These are phyloP conservation scores for Sebastes elongatus DNA, from an alignment of 2,797 vertebrate species.

Conservation along the genomic window DNA sequence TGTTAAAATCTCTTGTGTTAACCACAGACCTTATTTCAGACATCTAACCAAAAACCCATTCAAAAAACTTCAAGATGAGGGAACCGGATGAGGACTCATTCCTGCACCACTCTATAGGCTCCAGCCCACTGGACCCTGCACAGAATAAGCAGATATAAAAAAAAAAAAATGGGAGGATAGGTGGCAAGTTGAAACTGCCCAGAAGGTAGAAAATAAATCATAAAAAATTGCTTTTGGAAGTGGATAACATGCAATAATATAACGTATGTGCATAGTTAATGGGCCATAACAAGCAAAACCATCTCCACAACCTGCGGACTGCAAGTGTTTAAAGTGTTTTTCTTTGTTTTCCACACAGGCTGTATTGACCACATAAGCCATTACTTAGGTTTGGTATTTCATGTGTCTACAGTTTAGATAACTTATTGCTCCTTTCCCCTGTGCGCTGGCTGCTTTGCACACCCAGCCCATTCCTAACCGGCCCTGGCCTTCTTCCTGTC, in stretches of 20 bases:
- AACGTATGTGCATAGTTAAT: slow-evolving; percentile 10
- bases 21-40: too few species aligned
- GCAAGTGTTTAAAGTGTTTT: slow-evolving; percentile 17
- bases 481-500: slow-evolving; percentile 42
- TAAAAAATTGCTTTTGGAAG: slow-evolving; percentile 6
- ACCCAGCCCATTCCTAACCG: slow-evolving; percentile 28
- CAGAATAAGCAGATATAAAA: not conserved
- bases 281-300: slow-evolving; percentile 3
- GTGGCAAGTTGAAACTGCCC: not conserved
- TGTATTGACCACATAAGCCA: slow-evolving; percentile 37
- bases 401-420: slow-evolving; percentile 61
- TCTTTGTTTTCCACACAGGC: slow-evolving; percentile 35
- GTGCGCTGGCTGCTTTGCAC: slow-evolving; percentile 44
- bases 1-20: too few species aligned
- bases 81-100: not conserved
- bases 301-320: not conserved
- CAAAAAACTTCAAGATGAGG: not conserved
- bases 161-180: not conserved
- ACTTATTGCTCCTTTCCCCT: slow-evolving; percentile 45
- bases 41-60: too few species aligned
- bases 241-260: not conserved
- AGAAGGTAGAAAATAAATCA: not conserved
- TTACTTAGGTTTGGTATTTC: slow-evolving; percentile 43
- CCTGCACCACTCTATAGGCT: not conserved
- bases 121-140: not conserved